Conservation (phyloP, 2,888 invertebrate genomes). For the Lypha dubia region DNA sequence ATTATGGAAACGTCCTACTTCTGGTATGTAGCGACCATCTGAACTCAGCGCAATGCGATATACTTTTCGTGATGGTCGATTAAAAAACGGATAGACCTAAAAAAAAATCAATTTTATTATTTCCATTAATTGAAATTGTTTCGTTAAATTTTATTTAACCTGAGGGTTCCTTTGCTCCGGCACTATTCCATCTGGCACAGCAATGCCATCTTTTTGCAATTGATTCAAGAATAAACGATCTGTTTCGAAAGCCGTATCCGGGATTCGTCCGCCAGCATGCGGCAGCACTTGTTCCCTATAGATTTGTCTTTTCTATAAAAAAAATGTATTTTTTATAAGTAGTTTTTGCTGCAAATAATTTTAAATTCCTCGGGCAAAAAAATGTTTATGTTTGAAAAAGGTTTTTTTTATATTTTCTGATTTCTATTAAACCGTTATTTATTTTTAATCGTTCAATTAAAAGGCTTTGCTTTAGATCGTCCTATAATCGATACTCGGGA, state of each 20-base stretch:
- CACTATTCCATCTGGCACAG: slow-evolving; percentile 85
- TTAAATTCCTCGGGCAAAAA: no score
- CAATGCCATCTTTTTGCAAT: slow-evolving; percentile 86
- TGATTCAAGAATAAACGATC: slow-evolving; percentile 86
- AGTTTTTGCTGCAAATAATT: not conserved
- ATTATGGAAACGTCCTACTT: slow-evolving; percentile 84
- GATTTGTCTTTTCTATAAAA: slow-evolving; percentile 85
- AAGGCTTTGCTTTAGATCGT: no score
- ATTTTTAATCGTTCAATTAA: no score
- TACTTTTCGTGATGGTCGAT: slow-evolving; percentile 80
- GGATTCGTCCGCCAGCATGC: slow-evolving; percentile 86
- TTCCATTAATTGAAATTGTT: not conserved
- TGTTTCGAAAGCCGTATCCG: slow-evolving; percentile 86
- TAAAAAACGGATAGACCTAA: slow-evolving; percentile 81
- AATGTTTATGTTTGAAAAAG: no score
- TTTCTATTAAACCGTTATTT: no score
- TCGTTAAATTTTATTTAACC: slow-evolving; percentile 73
- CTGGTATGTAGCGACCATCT: slow-evolving; percentile 85
- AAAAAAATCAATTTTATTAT: not conserved
- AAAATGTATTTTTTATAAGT: slow-evolving; percentile 29
- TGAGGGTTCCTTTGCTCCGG: slow-evolving; percentile 84
- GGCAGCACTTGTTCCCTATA: slow-evolving; percentile 87
- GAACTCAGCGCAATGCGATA: slow-evolving; percentile 84
- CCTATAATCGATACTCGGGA: no score
- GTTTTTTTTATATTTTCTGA: no score